A percentile compares a stretch with the other conserved stretches of the same genome.
These are phyloP conservation scores for Nymphalis polychloros DNA, from an alignment of 2,888 invertebrate genomes.

Conservation along the genomic window DNA sequence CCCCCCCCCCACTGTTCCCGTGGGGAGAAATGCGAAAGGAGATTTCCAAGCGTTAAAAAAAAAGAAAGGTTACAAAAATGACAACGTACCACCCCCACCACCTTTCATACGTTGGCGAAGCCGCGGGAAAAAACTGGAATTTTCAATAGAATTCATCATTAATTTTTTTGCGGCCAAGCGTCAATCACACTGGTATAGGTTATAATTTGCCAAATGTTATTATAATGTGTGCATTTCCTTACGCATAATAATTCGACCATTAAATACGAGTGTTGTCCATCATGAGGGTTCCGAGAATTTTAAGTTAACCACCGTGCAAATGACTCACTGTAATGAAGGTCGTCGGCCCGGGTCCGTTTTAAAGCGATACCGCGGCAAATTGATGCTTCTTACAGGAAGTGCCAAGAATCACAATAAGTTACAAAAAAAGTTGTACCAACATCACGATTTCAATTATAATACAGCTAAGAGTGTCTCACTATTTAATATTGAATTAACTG, in stretches of 20 bases:
- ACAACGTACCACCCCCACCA: too few species aligned
- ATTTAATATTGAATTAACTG: conserved; percentile 22
- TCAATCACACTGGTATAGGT: background rate
- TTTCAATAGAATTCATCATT: too few species aligned
- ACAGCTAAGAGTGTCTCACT: conserved; percentile 22
- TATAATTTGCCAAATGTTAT: conserved; percentile 17
- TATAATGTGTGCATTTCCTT: conserved; percentile 23
- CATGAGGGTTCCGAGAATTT: conserved; percentile 44
- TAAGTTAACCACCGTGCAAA: conserved; percentile 47
- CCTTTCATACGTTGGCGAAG: too few species aligned
- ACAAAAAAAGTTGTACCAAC: conserved; percentile 44
- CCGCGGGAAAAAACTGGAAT: too few species aligned
- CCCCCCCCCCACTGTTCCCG: too few species aligned
- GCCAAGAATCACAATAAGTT: conserved; percentile 43
- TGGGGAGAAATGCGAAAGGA: too few species aligned
- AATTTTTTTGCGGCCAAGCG: background rate
- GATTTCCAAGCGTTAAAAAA: too few species aligned
- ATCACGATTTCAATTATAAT: conserved; percentile 46
- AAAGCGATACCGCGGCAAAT: conserved; percentile 48
- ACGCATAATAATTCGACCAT: conserved; percentile 27
- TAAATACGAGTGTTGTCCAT: conserved; percentile 25
- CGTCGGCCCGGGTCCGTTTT: conserved; percentile 48
- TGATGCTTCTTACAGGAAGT: conserved; percentile 49
- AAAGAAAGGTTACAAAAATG: too few species aligned
- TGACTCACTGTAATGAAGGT: conserved; percentile 53